Base-by-base conservation (phyloP, 2,113 vertebrate genomes). In the Leucoraja erinaceus region DNA sequence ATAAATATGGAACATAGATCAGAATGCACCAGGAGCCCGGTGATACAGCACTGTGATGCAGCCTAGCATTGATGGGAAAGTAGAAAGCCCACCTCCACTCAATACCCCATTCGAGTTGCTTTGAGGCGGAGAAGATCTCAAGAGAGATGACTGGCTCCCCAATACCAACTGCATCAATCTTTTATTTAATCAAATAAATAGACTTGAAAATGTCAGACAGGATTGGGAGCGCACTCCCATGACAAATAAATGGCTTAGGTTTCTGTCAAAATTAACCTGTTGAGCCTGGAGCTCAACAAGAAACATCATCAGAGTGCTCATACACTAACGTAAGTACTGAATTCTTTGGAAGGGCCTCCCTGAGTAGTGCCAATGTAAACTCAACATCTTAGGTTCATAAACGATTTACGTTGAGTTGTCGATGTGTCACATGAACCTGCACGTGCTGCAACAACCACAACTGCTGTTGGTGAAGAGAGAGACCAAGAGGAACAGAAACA, bases 141-240 rank as follows among this genome's bases (percentile, higher is more conserved):
- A 28, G 28, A 63, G 28, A 18, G 83, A 59, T n/a, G 59, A 31
- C 59, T 66, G 59, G 28, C 28, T 66, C 11, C 59, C 54, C 7
- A 88, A 61, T n/a, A 18, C 12, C 28, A 7, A 31, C 25, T 84
- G 81, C 59, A 28, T 84, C 54, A 11, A 54, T 84, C 81, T 63
- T 59, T n/a, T 88, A 33, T 63, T 63, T 28, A 61, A 14, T 66
- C 59, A 88, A 88, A 88, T 88, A 88, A 88, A 88, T 88, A 88
- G 83, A 31, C 83, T 88, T 88, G n/a, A 66, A 88, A 66, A 88
- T 66, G 28, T 31, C 83, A 88, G 28, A 61, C 54, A 63, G 31
- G 59, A 16, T 63, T 7, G 59, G 18, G 54, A 84, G 59, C 18
- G 25, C 4, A n/a, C 59, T 88, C 47, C 38, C 22, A 31, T 31